Base-by-base conservation (phyloP, 2,797 vertebrate species). In the Peromyscus melanophrys region DNA sequence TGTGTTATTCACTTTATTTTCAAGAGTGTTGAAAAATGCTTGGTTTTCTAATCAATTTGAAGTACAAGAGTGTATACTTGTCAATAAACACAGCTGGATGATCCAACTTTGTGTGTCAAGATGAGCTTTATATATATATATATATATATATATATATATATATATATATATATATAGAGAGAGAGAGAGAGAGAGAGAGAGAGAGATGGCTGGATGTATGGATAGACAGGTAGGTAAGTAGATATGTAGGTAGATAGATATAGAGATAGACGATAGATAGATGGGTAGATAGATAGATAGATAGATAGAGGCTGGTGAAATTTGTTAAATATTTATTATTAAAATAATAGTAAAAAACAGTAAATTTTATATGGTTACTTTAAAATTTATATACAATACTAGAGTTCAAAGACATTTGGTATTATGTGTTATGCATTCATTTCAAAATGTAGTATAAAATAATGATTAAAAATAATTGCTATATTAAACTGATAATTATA, bases 91-190 rank as follows among this genome's bases (percentile, higher is more conserved):
- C 6, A 77, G 6, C 6, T 77, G 63, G 34, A 31, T 69, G 5
- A 27, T 37, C 37, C 37, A 11, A 46, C 0, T 25, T 4, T 2
- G 16, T 40, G 4, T 11, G 12, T 57, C 6, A 7, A 9, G n/a
- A 57, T 77, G 16, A 69, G 29, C 19, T 69, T 49, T 2, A 12
- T 49, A 49, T 52, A 52, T 52, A 52, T 52, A 14, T 52, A 14
- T 52, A 52, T 52, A 52, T 14, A 14, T 52, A 52, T 52, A 52
- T 52, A 52, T 52, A 14, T 52, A 52, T 52, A 16, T 55, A 14
- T 52, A 52, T 52, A 52, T 52, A 52, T 49, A 49, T 52, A 52
- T 14, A 52, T 13, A 49, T 10, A 49, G 11, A 49, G 49, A 52
- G 49, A 49, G 49, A 49, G 46, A 49, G 46, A 49, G 46, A 10